Conservation (phyloP, 1,140 invertebrate genomes). For the Schlechtendalia chinensis region DNA sequence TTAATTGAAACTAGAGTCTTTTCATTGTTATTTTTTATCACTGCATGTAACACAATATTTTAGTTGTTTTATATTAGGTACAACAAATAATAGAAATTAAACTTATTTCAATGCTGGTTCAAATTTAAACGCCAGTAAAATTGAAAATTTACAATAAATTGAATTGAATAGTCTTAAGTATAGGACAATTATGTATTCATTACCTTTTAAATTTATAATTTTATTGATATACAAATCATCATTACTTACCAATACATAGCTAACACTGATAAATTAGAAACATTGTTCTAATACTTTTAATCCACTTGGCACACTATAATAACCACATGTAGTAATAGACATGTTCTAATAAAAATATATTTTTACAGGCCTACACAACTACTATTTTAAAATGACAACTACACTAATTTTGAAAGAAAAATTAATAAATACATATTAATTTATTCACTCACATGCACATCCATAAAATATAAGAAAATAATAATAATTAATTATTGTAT, state of each 20-base stretch:
- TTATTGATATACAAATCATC: background rate
- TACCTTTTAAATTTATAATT: background rate
- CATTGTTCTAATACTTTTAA: background rate
- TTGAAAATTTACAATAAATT: background rate
- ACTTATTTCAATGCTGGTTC: no score
- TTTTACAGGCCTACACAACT: background rate
- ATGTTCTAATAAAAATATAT: background rate
- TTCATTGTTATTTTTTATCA: no score
- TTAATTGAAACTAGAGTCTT: no score
- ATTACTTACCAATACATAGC: conserved; percentile 23
- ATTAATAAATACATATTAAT: background rate
- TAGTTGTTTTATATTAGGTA: no score
- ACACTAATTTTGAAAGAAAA: background rate
- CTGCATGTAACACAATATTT: no score
- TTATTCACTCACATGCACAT: conserved; percentile 1
- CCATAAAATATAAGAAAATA: background rate
- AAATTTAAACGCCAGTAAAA: no score
- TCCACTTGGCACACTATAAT: conserved; percentile 1
- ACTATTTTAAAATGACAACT: background rate
- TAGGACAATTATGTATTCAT: background rate
- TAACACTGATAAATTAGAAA: conserved; percentile 16
- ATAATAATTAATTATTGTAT: no score
- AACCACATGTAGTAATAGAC: background rate
- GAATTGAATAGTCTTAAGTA: background rate
- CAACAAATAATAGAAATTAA: no score